Base-by-base conservation (phyloP, 1,140 invertebrate species). In the Ladona fulva region DNA sequence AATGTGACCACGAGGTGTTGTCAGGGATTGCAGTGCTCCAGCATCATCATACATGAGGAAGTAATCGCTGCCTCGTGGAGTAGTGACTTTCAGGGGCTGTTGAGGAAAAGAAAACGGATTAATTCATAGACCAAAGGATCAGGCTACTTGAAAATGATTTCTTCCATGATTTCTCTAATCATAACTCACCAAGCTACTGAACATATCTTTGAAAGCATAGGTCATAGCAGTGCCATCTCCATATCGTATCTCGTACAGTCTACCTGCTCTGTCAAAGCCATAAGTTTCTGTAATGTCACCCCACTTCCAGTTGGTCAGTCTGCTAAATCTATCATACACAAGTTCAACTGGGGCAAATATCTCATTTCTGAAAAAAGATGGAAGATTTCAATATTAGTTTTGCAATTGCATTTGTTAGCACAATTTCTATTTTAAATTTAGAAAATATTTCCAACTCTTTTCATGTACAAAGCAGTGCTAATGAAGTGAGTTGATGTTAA, bases 1-100 rank as follows among this genome's bases (percentile, higher is more conserved):
- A 75, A 96, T 96, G 80, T 96, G 95, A 22, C 95, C 95, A 78
- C 95, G 88, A 0, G 97, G 97, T 5, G 96, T 98, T 0, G 94
- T 97, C 12, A 98, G 84, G 5, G 94, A 93, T 81, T 96, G 92
- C 3, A 98, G 86, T 12, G 96, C 95, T 19, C 96, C 96, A 12
- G 94, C 92, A 80, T 94, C 92, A 82, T 98, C 96, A 81, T 97
- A 97, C 82, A 97, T 94, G 6, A 98, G 86, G 0, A 95, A 87
- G 85, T 97, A 98, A 83, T 97, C 95, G 78, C 94, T 95, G 16
- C 96, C 94, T 81, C 95, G 89, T 1, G 95, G 95, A 0, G 97
- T 94, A 0, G 94, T 96, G 0, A 98, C 94, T 85, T 97, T 97
- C 24, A 95, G 86, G 0, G 96, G 96, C 85, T 92, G 83, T 24